A percentile compares a stretch with the other conserved stretches of the same genome.
Conservation (phyloP, 2,797 vertebrate genomes). For the Prionace glauca region DNA sequence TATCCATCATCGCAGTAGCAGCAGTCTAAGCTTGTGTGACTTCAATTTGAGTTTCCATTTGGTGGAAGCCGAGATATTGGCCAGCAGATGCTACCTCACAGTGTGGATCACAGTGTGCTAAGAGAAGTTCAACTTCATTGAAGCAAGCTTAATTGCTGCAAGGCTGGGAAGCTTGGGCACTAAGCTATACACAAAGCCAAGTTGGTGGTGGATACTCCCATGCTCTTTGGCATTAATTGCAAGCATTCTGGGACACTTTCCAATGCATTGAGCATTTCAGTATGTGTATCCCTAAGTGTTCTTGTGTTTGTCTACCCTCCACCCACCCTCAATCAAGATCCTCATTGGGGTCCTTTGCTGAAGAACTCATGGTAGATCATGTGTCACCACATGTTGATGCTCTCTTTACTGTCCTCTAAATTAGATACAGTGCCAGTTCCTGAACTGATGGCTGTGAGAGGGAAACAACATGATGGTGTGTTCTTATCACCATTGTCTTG, state of each 20-base stretch:
- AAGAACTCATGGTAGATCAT: not conserved
- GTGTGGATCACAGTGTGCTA: not conserved
- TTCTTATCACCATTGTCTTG: not conserved
- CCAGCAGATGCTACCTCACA: not conserved
- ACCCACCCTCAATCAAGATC: not conserved
- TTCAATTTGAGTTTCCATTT: not conserved
- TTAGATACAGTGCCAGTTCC: not conserved
- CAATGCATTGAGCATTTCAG: not conserved
- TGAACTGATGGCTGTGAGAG: not conserved
- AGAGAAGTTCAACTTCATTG: not conserved
- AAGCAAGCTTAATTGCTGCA: not conserved
- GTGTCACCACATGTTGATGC: not conserved
- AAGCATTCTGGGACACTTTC: not conserved
- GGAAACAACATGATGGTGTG: not conserved
- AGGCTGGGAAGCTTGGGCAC: too few species aligned
- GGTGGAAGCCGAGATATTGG: not conserved
- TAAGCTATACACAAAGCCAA: not conserved
- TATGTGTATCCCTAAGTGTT: not conserved
- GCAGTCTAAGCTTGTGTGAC: not conserved
- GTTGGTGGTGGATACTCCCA: not conserved
- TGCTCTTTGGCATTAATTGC: not conserved
- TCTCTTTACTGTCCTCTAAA: not conserved
- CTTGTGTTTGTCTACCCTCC: not conserved
- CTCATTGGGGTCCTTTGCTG: not conserved
- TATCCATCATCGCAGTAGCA: not conserved